Conservation (phyloP, 1,140 invertebrate genomes). For the Holotrichia oblita region DNA sequence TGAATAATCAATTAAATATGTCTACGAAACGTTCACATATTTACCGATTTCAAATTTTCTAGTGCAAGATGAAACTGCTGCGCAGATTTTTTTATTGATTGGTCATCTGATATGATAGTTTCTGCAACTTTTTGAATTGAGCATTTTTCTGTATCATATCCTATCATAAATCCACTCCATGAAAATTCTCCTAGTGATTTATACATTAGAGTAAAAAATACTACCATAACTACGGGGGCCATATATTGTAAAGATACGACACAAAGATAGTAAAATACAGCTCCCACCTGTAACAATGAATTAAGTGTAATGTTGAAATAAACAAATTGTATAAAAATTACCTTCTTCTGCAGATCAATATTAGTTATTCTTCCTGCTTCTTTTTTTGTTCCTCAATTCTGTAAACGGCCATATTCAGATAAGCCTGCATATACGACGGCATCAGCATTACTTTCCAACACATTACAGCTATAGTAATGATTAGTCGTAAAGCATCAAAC, state of each 20-base stretch:
- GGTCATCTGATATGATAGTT: constrained; percentile 45
- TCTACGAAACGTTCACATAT: constrained; percentile 3
- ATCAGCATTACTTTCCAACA: constrained; percentile 80
- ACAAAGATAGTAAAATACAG: constrained; percentile 95
- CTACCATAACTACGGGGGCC: constrained; percentile 85
- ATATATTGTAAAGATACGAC: constrained; percentile 94
- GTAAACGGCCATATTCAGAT: constrained; percentile 91
- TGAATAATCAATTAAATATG: neutral
- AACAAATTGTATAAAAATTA: constrained; percentile 53
- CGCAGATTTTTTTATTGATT: constrained; percentile 68
- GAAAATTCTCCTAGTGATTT: constrained; percentile 88
- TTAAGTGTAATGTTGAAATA: constrained; percentile 35
- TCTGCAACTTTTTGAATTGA: constrained; percentile 39
- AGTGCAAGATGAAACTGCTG: constrained; percentile 81
- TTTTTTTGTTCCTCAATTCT: constrained; percentile 86
- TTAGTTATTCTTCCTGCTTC: constrained; percentile 94
- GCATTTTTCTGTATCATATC: constrained; percentile 41
- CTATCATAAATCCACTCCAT: constrained; percentile 68
- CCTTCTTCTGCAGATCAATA: constrained; percentile 91
- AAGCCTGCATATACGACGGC: constrained; percentile 92
- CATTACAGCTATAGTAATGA: constrained; percentile 77
- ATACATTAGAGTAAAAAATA: constrained; percentile 89
- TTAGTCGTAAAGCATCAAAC: constrained; percentile 84
- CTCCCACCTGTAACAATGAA: constrained; percentile 80
- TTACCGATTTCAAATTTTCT: constrained; percentile 78